Percentiles rank a stretch among this genome's conserved stretches.
phyloP scores from a whole-genome alignment of 2,888 invertebrate species.

The Chymomyza fuscimana region DNA sequence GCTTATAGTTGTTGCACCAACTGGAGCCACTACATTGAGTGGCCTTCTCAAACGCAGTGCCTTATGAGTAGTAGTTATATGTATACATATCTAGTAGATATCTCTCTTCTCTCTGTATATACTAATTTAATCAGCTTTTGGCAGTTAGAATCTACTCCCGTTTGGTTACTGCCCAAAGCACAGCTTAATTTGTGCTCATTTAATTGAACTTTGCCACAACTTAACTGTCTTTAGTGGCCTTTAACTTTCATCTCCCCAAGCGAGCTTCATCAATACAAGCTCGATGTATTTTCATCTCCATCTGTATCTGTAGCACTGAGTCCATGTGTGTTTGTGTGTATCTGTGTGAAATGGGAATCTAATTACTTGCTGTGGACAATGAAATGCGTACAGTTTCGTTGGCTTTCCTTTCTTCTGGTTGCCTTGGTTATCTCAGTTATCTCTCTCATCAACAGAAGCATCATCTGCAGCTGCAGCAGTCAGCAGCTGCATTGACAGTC shows the following conservation, averaged over 20 bases:
- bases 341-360: slow-evolving; percentile 51
- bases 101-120: background rate
- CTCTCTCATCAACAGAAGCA: slow-evolving; percentile 9
- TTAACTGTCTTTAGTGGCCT: slow-evolving; percentile 19
- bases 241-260: slow-evolving; percentile 8
- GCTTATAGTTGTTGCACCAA: slow-evolving; percentile 8
- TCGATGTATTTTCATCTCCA: background rate
- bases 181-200: slow-evolving; percentile 48
- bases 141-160: slow-evolving; percentile 18
- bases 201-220: slow-evolving; percentile 56
- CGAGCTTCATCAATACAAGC: background rate
- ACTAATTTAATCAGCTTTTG: slow-evolving; percentile 67
- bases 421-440: slow-evolving; percentile 53
- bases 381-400: slow-evolving; percentile 30
- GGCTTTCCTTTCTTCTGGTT: slow-evolving; percentile 58
- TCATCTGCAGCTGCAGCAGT: slow-evolving; percentile 44
- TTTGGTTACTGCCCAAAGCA: slow-evolving; percentile 1
- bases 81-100: slow-evolving; percentile 32
- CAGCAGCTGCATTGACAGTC: slow-evolving; percentile 41
- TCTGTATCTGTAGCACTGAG: too few species aligned
- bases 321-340: background rate
- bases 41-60: background rate
- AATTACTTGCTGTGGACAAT: slow-evolving; percentile 63
- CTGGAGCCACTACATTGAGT: background rate
- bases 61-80: slow-evolving; percentile 49